phyloP scores from a whole-genome alignment of 2,888 invertebrate genomes.

The Volucella zonaria region DNA sequence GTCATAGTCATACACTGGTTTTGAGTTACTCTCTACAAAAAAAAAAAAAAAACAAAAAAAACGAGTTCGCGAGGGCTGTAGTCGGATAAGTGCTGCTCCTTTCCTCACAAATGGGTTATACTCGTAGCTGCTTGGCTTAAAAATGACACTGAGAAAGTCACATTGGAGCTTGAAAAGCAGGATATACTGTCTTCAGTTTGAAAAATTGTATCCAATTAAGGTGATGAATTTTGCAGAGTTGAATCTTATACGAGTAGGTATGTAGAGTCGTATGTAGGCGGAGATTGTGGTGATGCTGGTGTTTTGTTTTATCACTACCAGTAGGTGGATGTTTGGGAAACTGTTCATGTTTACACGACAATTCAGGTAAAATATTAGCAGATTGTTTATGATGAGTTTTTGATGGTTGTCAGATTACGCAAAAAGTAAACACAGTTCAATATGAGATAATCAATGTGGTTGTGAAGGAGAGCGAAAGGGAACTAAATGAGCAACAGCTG shows the following conservation, averaged over 20 bases:
- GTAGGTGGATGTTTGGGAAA: conserved; percentile 16
- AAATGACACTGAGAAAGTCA: conserved; percentile 64
- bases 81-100: conserved; percentile 48
- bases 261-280: neutral
- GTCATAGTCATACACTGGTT: conserved; percentile 63
- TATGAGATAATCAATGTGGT: conserved; percentile 17
- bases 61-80: conserved; percentile 6
- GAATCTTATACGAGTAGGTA: conserved; percentile 26
- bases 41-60: neutral
- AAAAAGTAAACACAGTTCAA: conserved; percentile 40
- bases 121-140: conserved; percentile 50
- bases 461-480: neutral
- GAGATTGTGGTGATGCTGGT: neutral
- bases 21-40: conserved; percentile 47
- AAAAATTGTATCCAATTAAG: conserved; percentile 79
- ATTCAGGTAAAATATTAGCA: conserved; percentile 60
- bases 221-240: conserved; percentile 71
- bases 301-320: neutral
- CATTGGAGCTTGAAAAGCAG: conserved; percentile 43
- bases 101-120: conserved; percentile 6
- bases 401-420: conserved; percentile 64
- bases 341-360: conserved; percentile 61
- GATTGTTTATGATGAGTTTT: conserved; percentile 66
- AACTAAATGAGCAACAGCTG: too few species aligned
- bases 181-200: conserved; percentile 62